Conservation (phyloP, 2,888 invertebrate species). For the Perithous albicinctus region DNA sequence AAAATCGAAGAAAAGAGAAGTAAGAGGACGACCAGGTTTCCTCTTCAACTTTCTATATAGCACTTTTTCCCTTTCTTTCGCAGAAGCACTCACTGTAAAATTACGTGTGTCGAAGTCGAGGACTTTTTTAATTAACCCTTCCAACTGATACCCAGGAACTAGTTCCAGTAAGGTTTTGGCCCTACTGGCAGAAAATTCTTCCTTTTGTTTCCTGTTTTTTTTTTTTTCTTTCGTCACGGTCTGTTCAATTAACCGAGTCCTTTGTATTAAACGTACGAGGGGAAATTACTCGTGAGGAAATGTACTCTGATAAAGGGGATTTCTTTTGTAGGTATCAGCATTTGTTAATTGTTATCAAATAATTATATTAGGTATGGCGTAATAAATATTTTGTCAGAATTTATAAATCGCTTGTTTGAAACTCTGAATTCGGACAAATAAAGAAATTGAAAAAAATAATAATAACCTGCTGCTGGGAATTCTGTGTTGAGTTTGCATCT, state of each 20-base stretch:
- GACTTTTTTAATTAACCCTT: constrained; percentile 72
- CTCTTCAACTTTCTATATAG: background rate
- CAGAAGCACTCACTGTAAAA: constrained; percentile 60
- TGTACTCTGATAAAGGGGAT: background rate
- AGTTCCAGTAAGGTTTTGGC: too few species aligned
- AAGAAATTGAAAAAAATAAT: too few species aligned
- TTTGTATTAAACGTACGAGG: constrained; percentile 44
- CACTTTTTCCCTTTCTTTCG: background rate
- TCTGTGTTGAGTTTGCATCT: too few species aligned
- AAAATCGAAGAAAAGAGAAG: background rate
- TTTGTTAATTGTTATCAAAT: too few species aligned
- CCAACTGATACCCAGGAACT: constrained; percentile 33
- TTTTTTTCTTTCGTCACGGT: constrained; percentile 54
- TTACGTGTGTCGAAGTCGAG: constrained; percentile 51
- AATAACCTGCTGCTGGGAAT: too few species aligned
- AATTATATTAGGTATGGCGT: too few species aligned
- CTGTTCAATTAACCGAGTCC: constrained; percentile 71
- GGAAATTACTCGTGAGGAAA: constrained; percentile 17
- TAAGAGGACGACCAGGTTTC: background rate
- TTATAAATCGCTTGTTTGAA: too few species aligned
- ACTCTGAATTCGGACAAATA: too few species aligned
- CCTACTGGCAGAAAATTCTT: too few species aligned
- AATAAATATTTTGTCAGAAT: too few species aligned
- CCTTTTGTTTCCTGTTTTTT: background rate
- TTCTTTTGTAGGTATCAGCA: background rate